Evolutionary conservation across 2,113 vertebrate species (phyloP), one percentile per base, ranked within the genome.

Genomic region (Chionodraco myersi): DNA sequence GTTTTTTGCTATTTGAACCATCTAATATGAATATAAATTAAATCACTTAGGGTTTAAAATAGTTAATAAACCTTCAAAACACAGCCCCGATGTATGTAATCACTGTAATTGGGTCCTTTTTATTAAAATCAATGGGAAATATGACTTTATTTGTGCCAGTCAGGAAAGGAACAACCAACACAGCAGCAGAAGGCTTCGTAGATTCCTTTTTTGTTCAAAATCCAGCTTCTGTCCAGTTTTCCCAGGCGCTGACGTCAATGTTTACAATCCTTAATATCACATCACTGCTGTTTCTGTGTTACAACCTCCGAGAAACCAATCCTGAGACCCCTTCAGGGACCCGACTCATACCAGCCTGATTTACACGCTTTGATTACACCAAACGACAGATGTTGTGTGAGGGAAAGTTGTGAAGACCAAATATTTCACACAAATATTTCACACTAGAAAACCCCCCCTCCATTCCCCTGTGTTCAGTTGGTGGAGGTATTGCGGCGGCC

Each of bases 351-450:
- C 30, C 10, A 0, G 3, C 23, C 12, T 8, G 1, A 61, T 67
- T 36, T 48, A 2, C 34, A 21, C 57, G 0, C 57, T 53, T 49
- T 47, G 34, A 63, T 66, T 1, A 76, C 65, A 47, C 21, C 2
- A 64, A 83, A 58, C 0, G 1, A 23, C 47, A 80, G 53, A 52
- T 79, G 73, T 86, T 61, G 52, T 58, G 56, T 52, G 53, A 45
- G 67, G 36, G 59, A 86, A 82, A 77, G 21, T 63, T 49, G 53
- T 6, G 49, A 77, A 79, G 73, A 78, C 66, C 61, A 68, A 85
- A 79, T 81, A 81, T 86, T 79, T 79, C 60, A 2, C 83, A n/a
- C 16, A 68, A 85, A 79, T 81, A 81, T 86, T 79, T 79, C 60
- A 2, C 83, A n/a, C 16, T 15, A 61, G 54, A 61, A 51, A 75